Conservation (phyloP, 2,797 vertebrate species). For the Telmatherina bonti region DNA sequence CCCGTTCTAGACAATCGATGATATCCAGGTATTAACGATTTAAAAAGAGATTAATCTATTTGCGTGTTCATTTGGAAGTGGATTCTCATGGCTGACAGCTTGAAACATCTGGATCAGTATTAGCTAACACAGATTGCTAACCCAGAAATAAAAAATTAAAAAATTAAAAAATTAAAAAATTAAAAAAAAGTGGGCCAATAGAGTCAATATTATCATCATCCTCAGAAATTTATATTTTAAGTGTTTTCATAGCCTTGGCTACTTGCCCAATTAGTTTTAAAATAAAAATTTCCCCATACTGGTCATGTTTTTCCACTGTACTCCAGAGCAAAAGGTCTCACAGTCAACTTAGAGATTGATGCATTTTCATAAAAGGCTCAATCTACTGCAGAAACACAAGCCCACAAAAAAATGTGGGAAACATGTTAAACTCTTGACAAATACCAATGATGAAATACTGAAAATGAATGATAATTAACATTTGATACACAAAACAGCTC, state of each 20-base stretch:
- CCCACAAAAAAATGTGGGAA: constrained; percentile 22
- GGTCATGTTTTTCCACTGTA: constrained; percentile 48
- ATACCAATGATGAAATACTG: neutral
- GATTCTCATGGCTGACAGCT: neutral
- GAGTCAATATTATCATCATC: constrained; percentile 2
- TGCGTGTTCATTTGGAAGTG: neutral
- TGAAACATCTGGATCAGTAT: constrained; percentile 9
- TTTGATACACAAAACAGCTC: neutral
- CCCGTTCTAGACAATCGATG: neutral
- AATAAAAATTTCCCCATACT: constrained; percentile 19
- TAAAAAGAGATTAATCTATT: neutral
- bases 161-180: no score
- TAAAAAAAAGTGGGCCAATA: neutral
- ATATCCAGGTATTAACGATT: neutral
- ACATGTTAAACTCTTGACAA: neutral
- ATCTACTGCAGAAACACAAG: constrained; percentile 3
- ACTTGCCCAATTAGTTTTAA: constrained; percentile 17
- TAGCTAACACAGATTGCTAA: constrained; percentile 15
- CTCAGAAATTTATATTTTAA: constrained; percentile 6
- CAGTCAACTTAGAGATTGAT: constrained; percentile 14
- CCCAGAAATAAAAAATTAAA: neutral
- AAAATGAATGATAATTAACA: neutral
- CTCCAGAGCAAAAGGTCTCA: constrained; percentile 29
- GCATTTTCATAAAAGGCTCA: constrained; percentile 27
- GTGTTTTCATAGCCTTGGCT: neutral